Evolutionary conservation across 2,888 invertebrate genomes (phyloP), one percentile per base, ranked within the genome.

Genomic region (Rhaphigaster nebulosa): DNA sequence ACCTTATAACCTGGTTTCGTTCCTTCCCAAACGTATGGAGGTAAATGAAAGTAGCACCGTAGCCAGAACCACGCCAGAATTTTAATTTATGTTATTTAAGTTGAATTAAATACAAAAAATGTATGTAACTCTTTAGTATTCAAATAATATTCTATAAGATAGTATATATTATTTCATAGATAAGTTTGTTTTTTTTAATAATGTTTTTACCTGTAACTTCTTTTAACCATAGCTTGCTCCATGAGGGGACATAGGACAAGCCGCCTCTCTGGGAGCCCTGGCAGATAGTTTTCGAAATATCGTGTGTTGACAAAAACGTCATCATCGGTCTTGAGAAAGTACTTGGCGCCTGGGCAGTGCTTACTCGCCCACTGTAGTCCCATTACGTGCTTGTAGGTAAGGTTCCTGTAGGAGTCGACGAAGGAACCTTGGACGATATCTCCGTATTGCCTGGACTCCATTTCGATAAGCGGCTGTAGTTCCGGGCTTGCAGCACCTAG

Each of bases 301-400:
- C 93, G 93, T 90, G 94, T 93, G 93, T 94, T 93, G 90, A 94
- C 94, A 93, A 94, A 94, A 92, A 94, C 94, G 92, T 94, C 94
- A 92, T 94, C 94, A 92, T 94, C 94, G 92, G 94, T 93, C 93
- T 94, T 94, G 92, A 94, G 93, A 92, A 94, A 93, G 93, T 94
- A 94, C 92, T 90, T 80, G 23, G 96, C 97, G 65, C 94, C 94
- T 0, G 95, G 94, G 93, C 97, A 97, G 93, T 96, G 95, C 92
- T 96, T 96, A 1, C 95, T 94, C 38, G 96, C 95, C 96, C 97
- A 97, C 93, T 97, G 97, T 87, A 97, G 94, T 0, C 96, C 96
- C 95, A 97, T 97, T 13, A 96, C 96, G 93, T 97, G 97, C 93
- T 98, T 98, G 93, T 97, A 96, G 0, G 97, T 97, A 94, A 98